These are phyloP conservation scores for Mustelus asterias DNA, from an alignment of 2,113 vertebrate species.

Conservation along the genomic window DNA sequence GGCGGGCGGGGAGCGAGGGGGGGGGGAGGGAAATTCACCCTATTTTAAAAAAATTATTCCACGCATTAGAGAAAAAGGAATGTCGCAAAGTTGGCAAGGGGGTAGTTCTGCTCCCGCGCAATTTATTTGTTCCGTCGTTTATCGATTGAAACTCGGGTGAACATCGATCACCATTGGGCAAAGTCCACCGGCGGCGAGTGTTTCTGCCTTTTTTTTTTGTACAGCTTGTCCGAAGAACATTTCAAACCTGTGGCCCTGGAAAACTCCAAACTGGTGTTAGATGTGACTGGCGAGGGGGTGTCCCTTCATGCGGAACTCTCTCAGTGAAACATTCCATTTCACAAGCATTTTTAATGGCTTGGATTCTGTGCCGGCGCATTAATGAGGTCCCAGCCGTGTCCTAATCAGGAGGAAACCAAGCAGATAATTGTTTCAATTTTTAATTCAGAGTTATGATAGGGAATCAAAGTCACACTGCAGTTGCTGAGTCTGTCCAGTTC, in stretches of 20 bases:
- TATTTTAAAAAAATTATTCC: background rate
- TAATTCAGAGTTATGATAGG: conserved; percentile 75
- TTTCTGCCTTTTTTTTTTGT: background rate
- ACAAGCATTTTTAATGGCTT: conserved; percentile 67
- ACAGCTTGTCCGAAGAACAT: conserved; percentile 40
- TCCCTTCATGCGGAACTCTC: conserved; percentile 73
- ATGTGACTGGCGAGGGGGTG: conserved; percentile 52
- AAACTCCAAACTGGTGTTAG: conserved; percentile 59
- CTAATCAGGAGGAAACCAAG: conserved; percentile 86
- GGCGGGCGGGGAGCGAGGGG: background rate
- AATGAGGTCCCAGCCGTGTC: conserved; percentile 74
- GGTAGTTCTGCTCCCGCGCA: background rate
- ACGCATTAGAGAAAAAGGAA: background rate
- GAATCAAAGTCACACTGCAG: conserved; percentile 71
- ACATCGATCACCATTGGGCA: background rate
- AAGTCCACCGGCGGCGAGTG: background rate
- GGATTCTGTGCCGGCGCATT: conserved; percentile 81
- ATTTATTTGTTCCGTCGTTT: background rate
- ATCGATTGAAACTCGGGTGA: background rate
- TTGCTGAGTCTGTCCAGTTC: conserved; percentile 59
- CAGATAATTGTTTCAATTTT: conserved; percentile 94
- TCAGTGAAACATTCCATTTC: conserved; percentile 75
- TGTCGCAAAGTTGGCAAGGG: background rate
- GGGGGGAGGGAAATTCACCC: background rate
- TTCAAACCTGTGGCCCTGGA: conserved; percentile 48